Percentiles rank a stretch among this genome's conserved stretches.
phyloP scores from a whole-genome alignment of 2,888 invertebrate species.

The Mythimna impura region DNA sequence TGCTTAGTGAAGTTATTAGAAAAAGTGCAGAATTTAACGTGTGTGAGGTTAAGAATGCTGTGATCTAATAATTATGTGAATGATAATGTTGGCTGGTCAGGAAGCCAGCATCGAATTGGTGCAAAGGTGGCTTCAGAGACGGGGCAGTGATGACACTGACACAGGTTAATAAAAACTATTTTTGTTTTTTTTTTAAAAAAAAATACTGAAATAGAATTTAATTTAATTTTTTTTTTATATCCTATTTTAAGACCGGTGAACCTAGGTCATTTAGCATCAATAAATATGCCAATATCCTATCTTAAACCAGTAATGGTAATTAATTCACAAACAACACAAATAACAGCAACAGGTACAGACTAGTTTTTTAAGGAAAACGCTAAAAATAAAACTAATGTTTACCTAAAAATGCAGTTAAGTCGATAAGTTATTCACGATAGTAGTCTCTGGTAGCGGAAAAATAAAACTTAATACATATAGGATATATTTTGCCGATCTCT shows the following conservation, averaged over 20 bases:
- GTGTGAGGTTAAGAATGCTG: conserved; percentile 66
- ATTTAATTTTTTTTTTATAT: too few species aligned
- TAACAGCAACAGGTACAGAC: neutral
- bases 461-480: too few species aligned
- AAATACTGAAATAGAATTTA: too few species aligned
- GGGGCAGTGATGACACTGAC: conserved; percentile 82
- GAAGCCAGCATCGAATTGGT: conserved; percentile 88
- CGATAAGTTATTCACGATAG: neutral
- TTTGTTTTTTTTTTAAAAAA: neutral
- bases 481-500: too few species aligned
- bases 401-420: neutral
- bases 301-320: conserved; percentile 10
- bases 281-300: neutral
- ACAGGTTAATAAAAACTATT: conserved; percentile 74
- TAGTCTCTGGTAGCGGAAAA: too few species aligned
- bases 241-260: too few species aligned
- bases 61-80: conserved; percentile 79
- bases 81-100: conserved; percentile 87
- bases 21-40: conserved; percentile 44
- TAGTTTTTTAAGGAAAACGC: conserved; percentile 6
- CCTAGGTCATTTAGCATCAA: neutral
- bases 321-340: neutral
- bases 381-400: conserved; percentile 19
- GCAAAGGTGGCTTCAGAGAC: conserved; percentile 85
- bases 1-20: conserved; percentile 47